These are phyloP conservation scores for Crocidura indochinensis DNA, from an alignment of 2,797 vertebrate genomes.

Conservation along the genomic window DNA sequence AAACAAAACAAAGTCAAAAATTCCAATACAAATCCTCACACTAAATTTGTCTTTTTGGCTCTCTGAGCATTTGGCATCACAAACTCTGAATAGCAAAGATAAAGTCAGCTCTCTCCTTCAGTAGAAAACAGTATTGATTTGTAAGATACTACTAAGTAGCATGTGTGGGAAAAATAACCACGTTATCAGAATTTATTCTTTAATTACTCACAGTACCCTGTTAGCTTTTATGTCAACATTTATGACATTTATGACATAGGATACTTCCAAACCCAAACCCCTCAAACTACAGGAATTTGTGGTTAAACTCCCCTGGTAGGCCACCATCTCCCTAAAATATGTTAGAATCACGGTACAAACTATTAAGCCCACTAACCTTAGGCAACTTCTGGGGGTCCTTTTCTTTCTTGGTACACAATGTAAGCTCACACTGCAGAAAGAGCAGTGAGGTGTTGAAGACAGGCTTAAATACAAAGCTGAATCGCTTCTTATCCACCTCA, in stretches of 20 bases:
- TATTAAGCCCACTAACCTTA: conserved; percentile 89
- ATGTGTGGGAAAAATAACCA: conserved; percentile 72
- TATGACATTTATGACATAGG: not conserved
- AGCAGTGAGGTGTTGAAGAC: conserved; percentile 93
- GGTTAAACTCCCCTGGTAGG: not conserved
- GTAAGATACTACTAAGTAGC: conserved; percentile 65
- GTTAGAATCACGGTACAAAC: conserved; percentile 38
- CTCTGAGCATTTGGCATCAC: conserved; percentile 62
- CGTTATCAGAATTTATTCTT: conserved; percentile 73
- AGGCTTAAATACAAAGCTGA: conserved; percentile 96
- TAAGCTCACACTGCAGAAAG: conserved; percentile 97
- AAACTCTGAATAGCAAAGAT: conserved; percentile 59
- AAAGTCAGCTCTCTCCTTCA: conserved; percentile 73
- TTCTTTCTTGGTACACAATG: conserved; percentile 92
- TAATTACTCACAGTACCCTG: conserved; percentile 35
- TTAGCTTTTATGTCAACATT: conserved; percentile 57
- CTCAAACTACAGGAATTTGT: conserved; percentile 42
- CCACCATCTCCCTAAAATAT: conserved; percentile 28
- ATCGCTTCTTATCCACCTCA: conserved; percentile 92
- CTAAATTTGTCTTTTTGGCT: conserved; percentile 57
- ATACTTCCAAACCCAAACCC: conserved; percentile 62
- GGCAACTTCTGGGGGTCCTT: conserved; percentile 88
- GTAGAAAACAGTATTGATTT: conserved; percentile 81
- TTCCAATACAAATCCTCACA: conserved; percentile 66
- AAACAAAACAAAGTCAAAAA: conserved; percentile 83